Evolutionary conservation across 2,797 vertebrate genomes (phyloP).

Genomic region (Arrhamphus sclerolepis): DNA sequence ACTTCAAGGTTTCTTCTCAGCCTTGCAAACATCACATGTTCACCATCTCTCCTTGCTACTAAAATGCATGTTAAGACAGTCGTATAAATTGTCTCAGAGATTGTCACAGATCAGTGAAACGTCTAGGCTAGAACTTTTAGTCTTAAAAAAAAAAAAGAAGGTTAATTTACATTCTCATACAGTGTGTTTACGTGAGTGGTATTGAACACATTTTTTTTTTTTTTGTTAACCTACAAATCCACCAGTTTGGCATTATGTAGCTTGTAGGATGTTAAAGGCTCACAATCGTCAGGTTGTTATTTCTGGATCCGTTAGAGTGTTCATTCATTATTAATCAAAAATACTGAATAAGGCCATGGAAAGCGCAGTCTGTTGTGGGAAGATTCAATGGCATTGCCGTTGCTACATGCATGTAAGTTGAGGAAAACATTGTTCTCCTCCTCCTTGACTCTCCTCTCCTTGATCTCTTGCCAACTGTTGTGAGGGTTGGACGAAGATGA

Average conservation of each 20-base stretch:
- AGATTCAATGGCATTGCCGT: constrained; percentile 18
- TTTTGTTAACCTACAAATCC: constrained; percentile 21
- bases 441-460: too few species aligned
- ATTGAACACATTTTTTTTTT: constrained; percentile 27
- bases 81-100: constrained; percentile 34
- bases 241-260: constrained; percentile 31
- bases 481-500: constrained; percentile 40
- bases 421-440: not conserved
- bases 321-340: constrained; percentile 15
- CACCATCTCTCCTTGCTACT: not conserved
- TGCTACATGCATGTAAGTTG: not conserved
- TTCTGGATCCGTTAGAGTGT: constrained; percentile 22
- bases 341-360: constrained; percentile 50
- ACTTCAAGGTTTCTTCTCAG: constrained; percentile 14
- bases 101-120: constrained; percentile 42
- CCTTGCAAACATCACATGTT: constrained; percentile 14
- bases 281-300: constrained; percentile 50
- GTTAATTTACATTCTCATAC: constrained; percentile 56
- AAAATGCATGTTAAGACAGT: constrained; percentile 18
- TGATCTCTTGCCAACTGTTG: constrained; percentile 18
- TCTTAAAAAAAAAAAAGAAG: constrained; percentile 39
- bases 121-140: constrained; percentile 8
- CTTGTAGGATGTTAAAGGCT: constrained; percentile 36
- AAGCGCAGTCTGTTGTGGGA: constrained; percentile 42
- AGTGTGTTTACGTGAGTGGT: constrained; percentile 34